Conservation (phyloP, 1,140 invertebrate genomes). For the Procambarus clarkii region DNA sequence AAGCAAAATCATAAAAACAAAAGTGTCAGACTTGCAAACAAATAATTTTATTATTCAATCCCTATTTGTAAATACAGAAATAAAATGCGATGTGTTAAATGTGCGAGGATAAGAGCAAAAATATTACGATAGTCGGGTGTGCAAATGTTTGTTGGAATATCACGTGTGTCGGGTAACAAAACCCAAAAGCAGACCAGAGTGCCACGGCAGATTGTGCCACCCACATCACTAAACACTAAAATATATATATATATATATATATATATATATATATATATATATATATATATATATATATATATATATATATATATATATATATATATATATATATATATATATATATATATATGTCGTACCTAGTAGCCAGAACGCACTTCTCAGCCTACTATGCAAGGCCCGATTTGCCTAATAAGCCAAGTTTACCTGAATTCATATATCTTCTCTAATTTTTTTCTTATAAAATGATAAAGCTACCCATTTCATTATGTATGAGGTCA, state of each 20-base stretch:
- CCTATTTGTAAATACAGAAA: background rate
- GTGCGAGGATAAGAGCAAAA: background rate
- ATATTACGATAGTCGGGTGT: background rate
- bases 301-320: constrained; percentile 28
- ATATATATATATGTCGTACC: no score
- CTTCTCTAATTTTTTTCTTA: no score
- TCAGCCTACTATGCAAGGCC: no score
- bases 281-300: constrained; percentile 24
- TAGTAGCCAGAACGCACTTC: no score
- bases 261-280: constrained; percentile 20
- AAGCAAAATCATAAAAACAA: background rate
- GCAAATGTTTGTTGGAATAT: constrained; percentile 39
- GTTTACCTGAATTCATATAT: no score
- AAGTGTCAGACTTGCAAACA: background rate
- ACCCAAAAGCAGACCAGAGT: constrained; percentile 13
- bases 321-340: constrained; percentile 34
- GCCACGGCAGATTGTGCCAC: constrained; percentile 22
- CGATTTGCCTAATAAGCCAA: no score
- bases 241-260: background rate
- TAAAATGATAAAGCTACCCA: no score
- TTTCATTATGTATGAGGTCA: no score
- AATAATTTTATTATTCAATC: constrained; percentile 4
- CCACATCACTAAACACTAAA: background rate
- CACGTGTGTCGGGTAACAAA: constrained; percentile 28
- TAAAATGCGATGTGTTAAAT: constrained; percentile 18